Percentiles rank a stretch among this genome's conserved stretches.
These are phyloP conservation scores for Paramisgurnus dabryanus DNA, from an alignment of 2,113 vertebrate genomes.

Conservation along the genomic window DNA sequence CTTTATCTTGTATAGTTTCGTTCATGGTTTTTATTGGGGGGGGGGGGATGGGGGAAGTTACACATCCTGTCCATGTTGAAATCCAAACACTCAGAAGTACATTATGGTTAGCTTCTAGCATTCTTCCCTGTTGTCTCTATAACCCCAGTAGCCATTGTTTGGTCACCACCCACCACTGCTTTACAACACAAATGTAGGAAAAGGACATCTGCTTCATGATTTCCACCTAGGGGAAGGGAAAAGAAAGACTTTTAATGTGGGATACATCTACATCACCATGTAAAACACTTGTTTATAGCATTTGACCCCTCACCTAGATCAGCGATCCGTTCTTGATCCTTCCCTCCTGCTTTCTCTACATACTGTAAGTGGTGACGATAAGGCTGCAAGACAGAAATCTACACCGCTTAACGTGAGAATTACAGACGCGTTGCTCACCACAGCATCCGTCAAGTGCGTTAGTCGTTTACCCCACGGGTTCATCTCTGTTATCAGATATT, in stretches of 20 bases:
- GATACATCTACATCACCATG: background rate
- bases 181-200: constrained; percentile 1
- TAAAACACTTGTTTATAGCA: background rate
- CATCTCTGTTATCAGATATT: constrained; percentile 11
- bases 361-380: constrained; percentile 63
- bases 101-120: too few relatives aligned
- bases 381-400: constrained; percentile 66
- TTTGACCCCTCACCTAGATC: constrained; percentile 11
- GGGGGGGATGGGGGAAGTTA: too few relatives aligned
- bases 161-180: background rate
- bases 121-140: too few relatives aligned
- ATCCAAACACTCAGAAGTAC: too few relatives aligned
- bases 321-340: background rate
- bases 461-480: background rate
- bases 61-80: background rate
- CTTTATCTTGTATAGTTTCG: background rate
- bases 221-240: background rate
- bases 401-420: constrained; percentile 64
- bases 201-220: background rate
- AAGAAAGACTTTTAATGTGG: background rate
- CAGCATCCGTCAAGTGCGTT: constrained; percentile 50
- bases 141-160: too few relatives aligned
- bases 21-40: too few relatives aligned
- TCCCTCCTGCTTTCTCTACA: constrained; percentile 53
- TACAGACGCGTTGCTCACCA: constrained; percentile 65